Evolutionary conservation across 2,888 invertebrate genomes (phyloP).

Genomic region (Phengaris alcon): DNA sequence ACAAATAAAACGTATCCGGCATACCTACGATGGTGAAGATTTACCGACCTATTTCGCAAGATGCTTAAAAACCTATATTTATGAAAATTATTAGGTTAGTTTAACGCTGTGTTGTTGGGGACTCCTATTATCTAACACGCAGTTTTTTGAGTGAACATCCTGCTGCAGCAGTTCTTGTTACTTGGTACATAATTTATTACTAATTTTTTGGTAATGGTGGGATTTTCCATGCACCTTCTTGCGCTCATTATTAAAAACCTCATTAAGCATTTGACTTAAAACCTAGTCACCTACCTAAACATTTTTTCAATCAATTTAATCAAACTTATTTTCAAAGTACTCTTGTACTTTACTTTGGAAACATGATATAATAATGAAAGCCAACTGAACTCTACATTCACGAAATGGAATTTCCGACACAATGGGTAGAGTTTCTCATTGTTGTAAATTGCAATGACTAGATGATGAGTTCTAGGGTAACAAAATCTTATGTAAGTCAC

Average conservation of each 20-base stretch:
- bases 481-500: conserved; percentile 4
- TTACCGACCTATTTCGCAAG: neutral
- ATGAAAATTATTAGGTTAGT: neutral
- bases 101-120: neutral
- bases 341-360: neutral
- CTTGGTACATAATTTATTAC: neutral
- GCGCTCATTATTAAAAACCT: neutral
- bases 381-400: neutral
- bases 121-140: neutral
- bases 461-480: conserved; percentile 1
- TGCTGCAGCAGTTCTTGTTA: neutral
- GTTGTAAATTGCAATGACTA: conserved; percentile 19
- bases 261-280: neutral
- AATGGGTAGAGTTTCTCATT: neutral
- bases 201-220: neutral
- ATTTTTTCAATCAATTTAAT: neutral
- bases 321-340: neutral
- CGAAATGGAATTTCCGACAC: conserved; percentile 5
- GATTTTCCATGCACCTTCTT: neutral
- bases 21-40: neutral
- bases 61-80: neutral
- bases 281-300: neutral
- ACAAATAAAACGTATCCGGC: neutral
- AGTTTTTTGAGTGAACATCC: neutral
- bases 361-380: conserved; percentile 10